Conservation (phyloP, 2,113 vertebrate genomes). For the Macquaria australasica region DNA sequence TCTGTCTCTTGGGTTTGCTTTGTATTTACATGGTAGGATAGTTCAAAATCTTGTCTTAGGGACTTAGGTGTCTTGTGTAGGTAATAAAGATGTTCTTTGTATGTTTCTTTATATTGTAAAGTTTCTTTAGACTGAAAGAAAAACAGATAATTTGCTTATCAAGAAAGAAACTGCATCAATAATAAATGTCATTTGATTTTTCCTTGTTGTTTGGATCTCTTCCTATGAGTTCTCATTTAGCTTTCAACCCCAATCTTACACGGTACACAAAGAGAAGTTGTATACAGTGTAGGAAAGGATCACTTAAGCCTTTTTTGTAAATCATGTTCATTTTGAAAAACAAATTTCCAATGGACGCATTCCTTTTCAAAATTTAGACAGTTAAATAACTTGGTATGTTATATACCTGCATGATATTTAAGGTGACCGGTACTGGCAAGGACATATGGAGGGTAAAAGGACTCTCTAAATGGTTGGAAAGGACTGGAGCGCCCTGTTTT, state of each 20-base stretch:
- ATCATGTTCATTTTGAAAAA: background rate
- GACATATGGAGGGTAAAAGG: background rate
- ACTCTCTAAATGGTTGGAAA: background rate
- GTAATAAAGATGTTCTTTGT: constrained; percentile 87
- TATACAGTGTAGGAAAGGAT: background rate
- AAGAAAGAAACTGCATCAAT: constrained; percentile 87
- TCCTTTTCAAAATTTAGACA: background rate
- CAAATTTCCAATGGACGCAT: background rate
- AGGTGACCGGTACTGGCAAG: background rate
- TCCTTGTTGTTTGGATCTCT: constrained; percentile 71
- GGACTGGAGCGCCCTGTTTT: background rate
- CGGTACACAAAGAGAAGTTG: background rate
- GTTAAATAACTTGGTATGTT: background rate
- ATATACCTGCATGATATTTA: background rate
- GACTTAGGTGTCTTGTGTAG: constrained; percentile 87
- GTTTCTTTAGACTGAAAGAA: constrained; percentile 86
- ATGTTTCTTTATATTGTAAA: constrained; percentile 88
- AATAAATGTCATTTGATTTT: constrained; percentile 87
- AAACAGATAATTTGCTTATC: constrained; percentile 86
- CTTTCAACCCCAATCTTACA: background rate
- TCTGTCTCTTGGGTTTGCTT: constrained; percentile 85
- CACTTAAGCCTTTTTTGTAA: background rate
- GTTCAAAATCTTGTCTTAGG: constrained; percentile 86
- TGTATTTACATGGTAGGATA: constrained; percentile 86
- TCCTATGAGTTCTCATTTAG: constrained; percentile 34